These are phyloP conservation scores for Corythaixoides concolor DNA, from an alignment of 2,113 vertebrate genomes.

Conservation along the genomic window DNA sequence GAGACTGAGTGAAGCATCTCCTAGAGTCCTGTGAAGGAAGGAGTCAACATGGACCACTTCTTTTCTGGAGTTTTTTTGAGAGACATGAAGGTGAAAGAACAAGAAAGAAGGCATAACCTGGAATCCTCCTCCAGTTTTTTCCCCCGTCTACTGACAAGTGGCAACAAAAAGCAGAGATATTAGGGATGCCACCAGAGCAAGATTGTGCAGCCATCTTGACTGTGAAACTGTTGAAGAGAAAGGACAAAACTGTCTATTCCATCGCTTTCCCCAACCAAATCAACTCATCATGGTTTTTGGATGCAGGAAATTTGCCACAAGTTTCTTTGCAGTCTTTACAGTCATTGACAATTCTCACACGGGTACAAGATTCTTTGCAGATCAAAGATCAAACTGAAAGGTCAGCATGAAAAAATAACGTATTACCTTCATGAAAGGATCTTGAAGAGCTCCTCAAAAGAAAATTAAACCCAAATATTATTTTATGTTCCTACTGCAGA, in stretches of 20 bases:
- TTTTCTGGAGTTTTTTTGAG: neutral
- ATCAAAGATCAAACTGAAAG: neutral
- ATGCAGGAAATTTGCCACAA: neutral
- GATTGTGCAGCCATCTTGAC: neutral
- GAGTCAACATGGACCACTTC: neutral
- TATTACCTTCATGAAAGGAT: neutral
- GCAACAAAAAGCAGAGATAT: neutral
- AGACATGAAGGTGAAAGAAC: neutral
- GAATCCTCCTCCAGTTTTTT: neutral
- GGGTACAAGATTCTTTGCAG: neutral
- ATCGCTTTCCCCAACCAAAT: neutral
- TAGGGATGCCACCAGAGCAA: neutral
- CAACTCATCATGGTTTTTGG: neutral
- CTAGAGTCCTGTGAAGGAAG: neutral
- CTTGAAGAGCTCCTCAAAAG: slow-evolving; percentile 6
- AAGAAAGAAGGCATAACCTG: neutral
- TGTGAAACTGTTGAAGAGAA: neutral
- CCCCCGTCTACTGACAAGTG: neutral
- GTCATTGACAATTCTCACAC: neutral
- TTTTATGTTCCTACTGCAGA: slow-evolving; percentile 40
- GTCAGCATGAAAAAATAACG: slow-evolving; percentile 26
- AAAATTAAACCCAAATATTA: slow-evolving; percentile 59
- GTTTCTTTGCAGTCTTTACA: neutral
- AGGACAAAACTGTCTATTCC: neutral
- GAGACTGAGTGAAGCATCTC: neutral